These are phyloP conservation scores for Talpa occidentalis DNA, from an alignment of 2,113 vertebrate species.

Conservation along the genomic window DNA sequence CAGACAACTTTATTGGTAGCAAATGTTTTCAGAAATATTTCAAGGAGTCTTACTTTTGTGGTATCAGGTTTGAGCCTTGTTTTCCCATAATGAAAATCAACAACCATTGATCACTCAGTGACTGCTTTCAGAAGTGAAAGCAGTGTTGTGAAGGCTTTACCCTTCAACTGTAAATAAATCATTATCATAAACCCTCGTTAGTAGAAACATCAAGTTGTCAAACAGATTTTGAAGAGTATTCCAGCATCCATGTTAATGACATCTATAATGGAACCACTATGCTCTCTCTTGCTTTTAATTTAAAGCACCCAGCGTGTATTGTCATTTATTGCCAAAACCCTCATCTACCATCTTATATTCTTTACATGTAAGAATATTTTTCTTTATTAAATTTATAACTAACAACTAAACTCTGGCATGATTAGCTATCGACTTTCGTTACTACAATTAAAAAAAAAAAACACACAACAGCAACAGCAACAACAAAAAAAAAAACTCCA, in stretches of 20 bases:
- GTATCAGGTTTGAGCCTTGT: not conserved
- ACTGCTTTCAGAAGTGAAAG: not conserved
- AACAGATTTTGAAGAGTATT: conserved; percentile 14
- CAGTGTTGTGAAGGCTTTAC: not conserved
- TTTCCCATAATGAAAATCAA: conserved; percentile 48
- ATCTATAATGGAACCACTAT: not conserved
- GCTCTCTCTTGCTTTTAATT: conserved; percentile 63
- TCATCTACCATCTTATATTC: not conserved
- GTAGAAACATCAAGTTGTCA: conserved; percentile 18
- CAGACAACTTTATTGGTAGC: conserved; percentile 1
- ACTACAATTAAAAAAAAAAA: conserved; percentile 19
- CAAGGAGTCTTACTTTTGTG: not conserved
- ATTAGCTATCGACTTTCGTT: conserved; percentile 54
- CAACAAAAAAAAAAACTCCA: too few relatives aligned
- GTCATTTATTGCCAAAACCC: conserved; percentile 38
- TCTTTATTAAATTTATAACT: conserved; percentile 60
- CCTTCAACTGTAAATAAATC: not conserved
- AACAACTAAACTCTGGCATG: conserved; percentile 31
- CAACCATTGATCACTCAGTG: not conserved
- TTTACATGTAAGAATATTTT: conserved; percentile 51
- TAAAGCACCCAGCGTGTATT: conserved; percentile 48
- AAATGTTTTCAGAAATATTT: conserved; percentile 15
- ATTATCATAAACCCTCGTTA: conserved; percentile 42
- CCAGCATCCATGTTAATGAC: conserved; percentile 22
- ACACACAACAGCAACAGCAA: not conserved